Evolutionary conservation across 1,140 invertebrate species (phyloP).

Genomic region (Melipona quadrifasciata): DNA sequence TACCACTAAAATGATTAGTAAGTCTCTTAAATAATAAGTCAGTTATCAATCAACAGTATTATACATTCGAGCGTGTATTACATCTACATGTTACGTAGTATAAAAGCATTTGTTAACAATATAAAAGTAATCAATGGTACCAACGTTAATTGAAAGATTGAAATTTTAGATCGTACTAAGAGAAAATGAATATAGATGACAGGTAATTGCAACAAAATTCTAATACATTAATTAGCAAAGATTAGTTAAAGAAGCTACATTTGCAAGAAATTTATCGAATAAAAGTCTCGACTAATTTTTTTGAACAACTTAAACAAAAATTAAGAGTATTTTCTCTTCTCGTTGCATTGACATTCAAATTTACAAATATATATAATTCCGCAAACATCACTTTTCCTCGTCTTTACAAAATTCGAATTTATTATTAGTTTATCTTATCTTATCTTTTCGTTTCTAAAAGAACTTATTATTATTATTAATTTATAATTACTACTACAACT

Average conservation of each 20-base stretch:
- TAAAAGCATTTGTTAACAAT: neutral
- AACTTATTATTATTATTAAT: no score
- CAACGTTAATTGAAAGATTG: neutral
- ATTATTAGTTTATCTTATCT: no score
- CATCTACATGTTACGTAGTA: neutral
- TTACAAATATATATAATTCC: neutral
- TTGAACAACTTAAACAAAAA: neutral
- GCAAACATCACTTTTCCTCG: no score
- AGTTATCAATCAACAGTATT: no score
- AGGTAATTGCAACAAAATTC: neutral
- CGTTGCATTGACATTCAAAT: neutral
- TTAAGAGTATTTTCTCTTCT: neutral
- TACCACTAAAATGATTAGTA: neutral
- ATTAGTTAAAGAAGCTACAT: neutral
- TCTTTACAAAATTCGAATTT: no score
- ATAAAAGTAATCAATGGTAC: neutral
- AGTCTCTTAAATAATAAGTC: no score
- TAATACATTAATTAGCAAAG: neutral
- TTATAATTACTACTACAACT: no score
- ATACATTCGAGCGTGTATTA: neutral
- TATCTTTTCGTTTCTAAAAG: no score
- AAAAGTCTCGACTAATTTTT: neutral
- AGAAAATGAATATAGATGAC: slow-evolving; percentile 5
- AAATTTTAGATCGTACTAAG: slow-evolving; percentile 1
- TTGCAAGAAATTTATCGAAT: neutral